Conservation (phyloP, 92 coral and sea anemone species). For the Palythoa grandis region DNA sequence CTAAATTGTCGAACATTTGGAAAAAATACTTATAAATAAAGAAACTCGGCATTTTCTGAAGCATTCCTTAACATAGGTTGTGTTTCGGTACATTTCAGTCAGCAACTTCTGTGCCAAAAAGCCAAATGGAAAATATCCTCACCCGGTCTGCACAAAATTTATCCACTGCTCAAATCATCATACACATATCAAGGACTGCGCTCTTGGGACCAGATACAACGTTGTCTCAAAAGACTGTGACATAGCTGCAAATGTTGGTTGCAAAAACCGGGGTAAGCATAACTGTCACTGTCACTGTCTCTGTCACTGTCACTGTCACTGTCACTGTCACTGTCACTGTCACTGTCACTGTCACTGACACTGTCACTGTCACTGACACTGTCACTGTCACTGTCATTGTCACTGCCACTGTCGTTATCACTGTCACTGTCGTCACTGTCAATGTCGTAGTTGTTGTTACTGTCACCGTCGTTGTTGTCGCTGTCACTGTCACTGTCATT, state of each 20-base stretch:
- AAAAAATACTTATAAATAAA: background rate
- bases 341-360: background rate
- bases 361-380: background rate
- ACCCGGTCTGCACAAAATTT: conserved; percentile 17
- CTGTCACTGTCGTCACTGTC: too few relatives aligned
- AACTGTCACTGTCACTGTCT: background rate
- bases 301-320: background rate
- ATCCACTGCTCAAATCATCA: conserved; percentile 21
- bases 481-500: too few relatives aligned
- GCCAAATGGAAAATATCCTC: conserved; percentile 17
- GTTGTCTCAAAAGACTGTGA: conserved; percentile 25
- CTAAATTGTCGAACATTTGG: too few relatives aligned
- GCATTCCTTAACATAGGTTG: background rate
- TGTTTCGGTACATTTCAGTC: conserved; percentile 3
- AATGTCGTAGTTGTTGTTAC: too few relatives aligned
- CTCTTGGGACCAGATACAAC: conserved; percentile 2
- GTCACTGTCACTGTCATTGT: background rate
- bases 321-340: too few relatives aligned
- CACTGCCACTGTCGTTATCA: background rate
- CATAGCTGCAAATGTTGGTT: background rate
- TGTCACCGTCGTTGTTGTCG: too few relatives aligned
- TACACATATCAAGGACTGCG: conserved; percentile 26
- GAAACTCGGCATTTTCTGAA: background rate
- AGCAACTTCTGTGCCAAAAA: conserved; percentile 8
- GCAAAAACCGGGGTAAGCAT: conserved; percentile 24